These are phyloP conservation scores for Zaprionus ghesquierei DNA, from an alignment of 1,140 invertebrate genomes.

Conservation along the genomic window DNA sequence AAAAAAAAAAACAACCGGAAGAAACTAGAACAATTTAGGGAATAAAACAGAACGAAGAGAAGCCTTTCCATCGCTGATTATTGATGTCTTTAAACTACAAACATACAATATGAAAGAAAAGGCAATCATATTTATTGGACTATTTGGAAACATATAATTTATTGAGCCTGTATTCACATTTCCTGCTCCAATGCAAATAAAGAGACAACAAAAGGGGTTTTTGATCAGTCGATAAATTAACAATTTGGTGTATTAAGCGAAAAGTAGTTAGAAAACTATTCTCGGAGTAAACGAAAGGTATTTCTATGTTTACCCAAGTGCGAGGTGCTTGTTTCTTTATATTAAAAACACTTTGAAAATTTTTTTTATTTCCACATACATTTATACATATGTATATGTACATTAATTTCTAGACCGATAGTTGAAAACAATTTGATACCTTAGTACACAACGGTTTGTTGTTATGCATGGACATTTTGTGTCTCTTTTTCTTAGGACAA, in stretches of 20 bases:
- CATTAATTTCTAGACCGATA: no score
- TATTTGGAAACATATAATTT: not conserved
- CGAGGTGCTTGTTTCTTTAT: not conserved
- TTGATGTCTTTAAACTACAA: not conserved
- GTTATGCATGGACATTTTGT: not conserved
- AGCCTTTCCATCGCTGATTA: not conserved
- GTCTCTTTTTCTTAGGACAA: not conserved
- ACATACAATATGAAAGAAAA: not conserved
- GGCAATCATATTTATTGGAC: not conserved
- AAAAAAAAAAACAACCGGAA: not conserved
- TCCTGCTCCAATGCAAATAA: not conserved
- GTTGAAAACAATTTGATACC: no score
- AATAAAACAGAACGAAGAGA: not conserved
- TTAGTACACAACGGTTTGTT: no score
- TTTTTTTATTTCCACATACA: no score
- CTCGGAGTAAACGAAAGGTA: not conserved
- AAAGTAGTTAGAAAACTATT: not conserved
- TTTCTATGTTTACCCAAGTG: not conserved
- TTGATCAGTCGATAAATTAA: constrained; percentile 6
- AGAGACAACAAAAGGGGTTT: not conserved
- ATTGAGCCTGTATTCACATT: not conserved
- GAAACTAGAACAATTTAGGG: not conserved
- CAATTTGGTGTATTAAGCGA: constrained; percentile 5
- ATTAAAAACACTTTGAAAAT: not conserved
- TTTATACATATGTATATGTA: no score